These are phyloP conservation scores for Aythya baeri DNA, from an alignment of 2,113 vertebrate genomes.

Conservation along the genomic window DNA sequence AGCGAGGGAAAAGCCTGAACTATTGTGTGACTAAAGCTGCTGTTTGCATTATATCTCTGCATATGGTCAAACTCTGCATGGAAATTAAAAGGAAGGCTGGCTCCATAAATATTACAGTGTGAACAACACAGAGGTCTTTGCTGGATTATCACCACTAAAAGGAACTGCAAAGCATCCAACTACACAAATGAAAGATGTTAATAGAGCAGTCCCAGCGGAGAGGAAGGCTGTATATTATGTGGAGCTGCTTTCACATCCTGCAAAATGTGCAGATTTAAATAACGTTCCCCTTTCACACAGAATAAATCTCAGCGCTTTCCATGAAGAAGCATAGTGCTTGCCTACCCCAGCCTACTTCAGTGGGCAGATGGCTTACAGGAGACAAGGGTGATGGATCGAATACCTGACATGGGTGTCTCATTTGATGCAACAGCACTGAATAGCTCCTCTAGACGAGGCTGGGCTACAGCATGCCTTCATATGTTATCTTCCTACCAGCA, in stretches of 20 bases:
- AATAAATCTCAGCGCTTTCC: not conserved
- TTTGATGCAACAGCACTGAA: not conserved
- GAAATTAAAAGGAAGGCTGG: conserved; percentile 48
- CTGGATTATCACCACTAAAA: conserved; percentile 60
- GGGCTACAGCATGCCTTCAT: not conserved
- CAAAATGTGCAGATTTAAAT: conserved; percentile 35
- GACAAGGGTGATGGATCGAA: not conserved
- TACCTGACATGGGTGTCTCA: not conserved
- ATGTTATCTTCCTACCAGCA: not conserved
- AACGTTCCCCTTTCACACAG: not conserved
- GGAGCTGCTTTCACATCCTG: conserved; percentile 25
- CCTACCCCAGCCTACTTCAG: not conserved
- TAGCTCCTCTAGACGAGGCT: not conserved
- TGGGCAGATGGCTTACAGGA: not conserved
- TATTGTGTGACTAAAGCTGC: not conserved
- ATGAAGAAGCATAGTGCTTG: accelerated
- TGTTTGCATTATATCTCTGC: not conserved
- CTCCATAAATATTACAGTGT: conserved; percentile 53
- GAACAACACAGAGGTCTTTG: conserved; percentile 53
- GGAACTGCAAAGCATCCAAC: conserved; percentile 48
- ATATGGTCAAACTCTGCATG: not conserved
- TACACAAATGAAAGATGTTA: conserved; percentile 61
- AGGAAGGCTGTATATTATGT: not conserved
- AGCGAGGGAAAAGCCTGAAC: not conserved
- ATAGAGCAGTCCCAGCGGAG: conserved; percentile 37